phyloP scores from a whole-genome alignment of 2,888 invertebrate genomes.

The Eilema griseolum region DNA sequence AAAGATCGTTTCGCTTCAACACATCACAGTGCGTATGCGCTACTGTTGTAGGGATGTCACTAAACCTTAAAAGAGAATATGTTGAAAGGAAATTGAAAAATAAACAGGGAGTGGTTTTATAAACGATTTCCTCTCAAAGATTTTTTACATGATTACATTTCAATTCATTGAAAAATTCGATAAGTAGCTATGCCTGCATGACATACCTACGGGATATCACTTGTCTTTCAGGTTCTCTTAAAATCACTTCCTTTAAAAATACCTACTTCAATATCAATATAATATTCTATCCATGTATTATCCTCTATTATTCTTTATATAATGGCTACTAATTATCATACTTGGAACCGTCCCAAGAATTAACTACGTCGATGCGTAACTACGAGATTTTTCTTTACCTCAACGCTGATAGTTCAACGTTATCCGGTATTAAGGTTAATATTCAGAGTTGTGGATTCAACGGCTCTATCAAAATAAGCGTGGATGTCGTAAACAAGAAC shows the following conservation, averaged over 20 bases:
- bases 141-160: constrained; percentile 10
- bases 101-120: constrained; percentile 27
- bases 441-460: constrained; percentile 14
- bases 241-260: constrained; percentile 6
- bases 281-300: constrained; percentile 7
- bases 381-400: constrained; percentile 14
- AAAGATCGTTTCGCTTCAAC: constrained; percentile 74
- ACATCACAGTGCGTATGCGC: constrained; percentile 58
- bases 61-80: constrained; percentile 25
- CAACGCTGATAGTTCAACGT: neutral
- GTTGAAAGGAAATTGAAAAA: constrained; percentile 25
- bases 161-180: constrained; percentile 5
- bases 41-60: constrained; percentile 60
- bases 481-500: constrained; percentile 31
- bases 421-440: constrained; percentile 19
- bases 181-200: neutral
- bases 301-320: constrained; percentile 14
- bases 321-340: constrained; percentile 17
- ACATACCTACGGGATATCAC: constrained; percentile 1
- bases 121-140: constrained; percentile 24
- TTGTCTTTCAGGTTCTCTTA: constrained; percentile 15
- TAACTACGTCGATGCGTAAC: constrained; percentile 6
- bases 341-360: constrained; percentile 17
- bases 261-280: neutral
- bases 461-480: constrained; percentile 16